Conservation (phyloP, 2,797 vertebrate species). For the Xenentodon cancila region DNA sequence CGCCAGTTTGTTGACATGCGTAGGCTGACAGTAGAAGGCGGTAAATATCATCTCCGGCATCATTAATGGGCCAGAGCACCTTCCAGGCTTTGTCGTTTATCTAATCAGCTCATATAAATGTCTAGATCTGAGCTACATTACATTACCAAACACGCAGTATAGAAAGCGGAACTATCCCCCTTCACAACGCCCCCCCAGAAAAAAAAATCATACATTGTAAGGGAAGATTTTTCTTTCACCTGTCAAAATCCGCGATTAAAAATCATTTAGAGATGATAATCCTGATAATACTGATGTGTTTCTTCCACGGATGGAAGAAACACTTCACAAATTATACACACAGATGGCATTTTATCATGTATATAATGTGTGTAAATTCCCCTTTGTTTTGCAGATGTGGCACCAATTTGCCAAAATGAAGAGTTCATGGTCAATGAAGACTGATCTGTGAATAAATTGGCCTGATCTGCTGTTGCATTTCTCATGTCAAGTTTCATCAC, state of each 20-base stretch:
- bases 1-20: conserved; percentile 49
- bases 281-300: too few species aligned
- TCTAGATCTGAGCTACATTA: conserved; percentile 24
- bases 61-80: conserved; percentile 54
- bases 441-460: conserved; percentile 1
- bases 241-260: conserved; percentile 15
- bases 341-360: background rate
- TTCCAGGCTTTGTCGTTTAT: conserved; percentile 37
- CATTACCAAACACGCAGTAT: conserved; percentile 54
- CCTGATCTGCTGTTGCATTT: conserved; percentile 2
- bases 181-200: background rate
- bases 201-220: conserved; percentile 4
- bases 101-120: conserved; percentile 56
- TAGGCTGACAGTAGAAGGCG: conserved; percentile 49
- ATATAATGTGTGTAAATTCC: conserved; percentile 4
- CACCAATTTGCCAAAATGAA: conserved; percentile 23
- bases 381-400: conserved; percentile 9
- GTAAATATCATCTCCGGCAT: conserved; percentile 58
- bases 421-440: conserved; percentile 9
- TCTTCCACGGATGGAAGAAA: too few species aligned
- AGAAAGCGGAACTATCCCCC: conserved; percentile 16
- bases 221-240: background rate
- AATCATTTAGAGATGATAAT: background rate
- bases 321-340: background rate
- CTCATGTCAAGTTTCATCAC: conserved; percentile 47